Percentiles rank a stretch among this genome's conserved stretches.
These are phyloP conservation scores for Apoda limacodes DNA, from an alignment of 2,888 invertebrate species.

Conservation along the genomic window DNA sequence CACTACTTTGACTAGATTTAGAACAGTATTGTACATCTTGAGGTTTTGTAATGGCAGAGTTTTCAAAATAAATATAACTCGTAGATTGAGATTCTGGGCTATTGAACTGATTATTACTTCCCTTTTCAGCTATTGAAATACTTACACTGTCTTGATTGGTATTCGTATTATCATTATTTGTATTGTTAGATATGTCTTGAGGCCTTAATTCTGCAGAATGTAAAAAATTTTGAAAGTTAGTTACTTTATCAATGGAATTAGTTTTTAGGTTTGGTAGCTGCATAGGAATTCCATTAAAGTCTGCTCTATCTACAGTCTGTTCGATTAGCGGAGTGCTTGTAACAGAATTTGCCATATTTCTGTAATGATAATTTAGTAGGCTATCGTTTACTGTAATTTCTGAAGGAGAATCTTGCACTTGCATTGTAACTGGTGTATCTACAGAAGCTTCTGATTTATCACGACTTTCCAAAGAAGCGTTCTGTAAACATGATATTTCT, in stretches of 20 bases:
- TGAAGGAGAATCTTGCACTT: slow-evolving; percentile 23
- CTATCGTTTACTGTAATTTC: slow-evolving; percentile 26
- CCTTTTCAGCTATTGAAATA: slow-evolving; percentile 18
- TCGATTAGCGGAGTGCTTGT: slow-evolving; percentile 49
- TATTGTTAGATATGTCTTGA: slow-evolving; percentile 36
- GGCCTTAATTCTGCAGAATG: slow-evolving; percentile 44
- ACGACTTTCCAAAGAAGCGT: slow-evolving; percentile 28
- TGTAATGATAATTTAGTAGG: slow-evolving; percentile 35
- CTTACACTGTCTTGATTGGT: slow-evolving; percentile 28
- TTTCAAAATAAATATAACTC: no score
- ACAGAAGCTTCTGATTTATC: slow-evolving; percentile 25
- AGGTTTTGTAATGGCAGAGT: no score
- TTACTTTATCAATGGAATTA: slow-evolving; percentile 26
- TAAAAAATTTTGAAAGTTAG: slow-evolving; percentile 39
- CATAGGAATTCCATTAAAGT: slow-evolving; percentile 31
- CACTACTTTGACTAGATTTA: no score
- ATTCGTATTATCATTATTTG: slow-evolving; percentile 20
- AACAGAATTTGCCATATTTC: slow-evolving; percentile 38
- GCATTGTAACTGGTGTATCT: no score
- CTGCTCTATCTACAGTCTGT: slow-evolving; percentile 20
- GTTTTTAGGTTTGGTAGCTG: slow-evolving; percentile 25
- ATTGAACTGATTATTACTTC: no score
- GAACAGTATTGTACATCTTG: no score
- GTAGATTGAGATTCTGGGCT: no score
- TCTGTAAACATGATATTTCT: slow-evolving; percentile 45